Base-by-base conservation (phyloP, 2,113 vertebrate species). In the Anguilla rostrata region DNA sequence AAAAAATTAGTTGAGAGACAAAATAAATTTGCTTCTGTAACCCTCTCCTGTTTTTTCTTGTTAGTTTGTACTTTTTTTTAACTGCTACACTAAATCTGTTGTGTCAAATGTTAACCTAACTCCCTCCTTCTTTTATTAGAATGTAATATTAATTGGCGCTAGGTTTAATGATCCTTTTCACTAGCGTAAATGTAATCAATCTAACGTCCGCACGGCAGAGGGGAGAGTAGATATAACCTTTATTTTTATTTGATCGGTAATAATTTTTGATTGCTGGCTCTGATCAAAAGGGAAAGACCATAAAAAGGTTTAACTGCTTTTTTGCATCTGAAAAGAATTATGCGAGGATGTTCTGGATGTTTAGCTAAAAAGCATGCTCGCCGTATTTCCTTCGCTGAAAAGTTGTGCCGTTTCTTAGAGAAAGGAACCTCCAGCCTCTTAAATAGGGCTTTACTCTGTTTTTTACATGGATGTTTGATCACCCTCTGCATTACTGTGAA, bases 161-260 rank as follows among this genome's bases (percentile, higher is more conserved):
- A 43, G 85, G 57, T 88, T 91, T 91, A 92, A 92, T 83, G 83
- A 90, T 89, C 66, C 89, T 91, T 90, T 1, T 71, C 89, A 79
- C 89, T 86, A 82, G 89, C 82, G 91, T 94, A 91, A 91, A 92
- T 93, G 85, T 80, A 89, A 90, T 92, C 90, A 87, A 90, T 91
- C 81, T 46, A 63, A 82, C 75, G 75, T 88, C 86, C 88, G 0
- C 5, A 80, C 89, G 87, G 92, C 26, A 39, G 83, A 92, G 89
- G 94, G 92, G 90, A 34, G 86, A 92, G 89, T 88, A 78, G 46
- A 2, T 86, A 78, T 40, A 88, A 91, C 92, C 93, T 94, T 92
- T 90, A 92, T 93, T 96, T 95, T 94, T 92, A 95, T 95, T 94
- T 94, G 93, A 96, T 94, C 93, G 93, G 93, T 93, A 94, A 94